Evolutionary conservation across 1,140 invertebrate species (phyloP), one percentile per base, ranked within the genome.

Genomic region (Leptinotarsa undecemlineata): DNA sequence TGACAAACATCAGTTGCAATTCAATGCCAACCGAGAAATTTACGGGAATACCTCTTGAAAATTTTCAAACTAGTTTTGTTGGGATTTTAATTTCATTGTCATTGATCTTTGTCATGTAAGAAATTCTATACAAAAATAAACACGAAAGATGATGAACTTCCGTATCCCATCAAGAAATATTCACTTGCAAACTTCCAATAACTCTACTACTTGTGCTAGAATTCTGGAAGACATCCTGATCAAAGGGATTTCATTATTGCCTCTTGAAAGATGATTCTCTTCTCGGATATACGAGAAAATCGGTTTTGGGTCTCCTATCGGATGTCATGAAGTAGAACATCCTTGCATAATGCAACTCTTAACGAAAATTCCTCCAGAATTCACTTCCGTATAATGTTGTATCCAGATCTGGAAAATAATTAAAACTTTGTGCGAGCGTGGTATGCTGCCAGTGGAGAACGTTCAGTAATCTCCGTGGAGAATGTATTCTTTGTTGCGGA

Each of bases 401-500:
- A 57, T 17, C 51, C 15, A 57, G n/a, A 57, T 57, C n/a, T 57
- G 51, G 51, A 64, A 64, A 64, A 64, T 64, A 21, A 21, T n/a
- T 61, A 21, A 15, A 64, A 64, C 14, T 64, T 21, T 64, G 3
- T 6, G 5, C 14, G 4, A 13, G 15, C 20, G 4, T 3, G 20
- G 15, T 1, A 64, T 20, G 14, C 63, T 15, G 63, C 20, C 14
- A 23, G 20, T 23, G 63, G 14, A 14, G 20, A 64, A 64, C 26
- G 51, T 19, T 17, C 69, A 15, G 51, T 71, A 71, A 71, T 71
- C 69, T 62, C 69, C 23, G 69, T 71, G 69, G 69, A 71, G 62
- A 71, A 62, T 71, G 69, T 71, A 71, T 60, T 33, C 69, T 42
- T 61, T 33, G 69, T 71, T 71, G 69, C 51, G 69, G 69, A 71